phyloP scores from a whole-genome alignment of 2,888 invertebrate species.

The Coelopa pilipes region DNA sequence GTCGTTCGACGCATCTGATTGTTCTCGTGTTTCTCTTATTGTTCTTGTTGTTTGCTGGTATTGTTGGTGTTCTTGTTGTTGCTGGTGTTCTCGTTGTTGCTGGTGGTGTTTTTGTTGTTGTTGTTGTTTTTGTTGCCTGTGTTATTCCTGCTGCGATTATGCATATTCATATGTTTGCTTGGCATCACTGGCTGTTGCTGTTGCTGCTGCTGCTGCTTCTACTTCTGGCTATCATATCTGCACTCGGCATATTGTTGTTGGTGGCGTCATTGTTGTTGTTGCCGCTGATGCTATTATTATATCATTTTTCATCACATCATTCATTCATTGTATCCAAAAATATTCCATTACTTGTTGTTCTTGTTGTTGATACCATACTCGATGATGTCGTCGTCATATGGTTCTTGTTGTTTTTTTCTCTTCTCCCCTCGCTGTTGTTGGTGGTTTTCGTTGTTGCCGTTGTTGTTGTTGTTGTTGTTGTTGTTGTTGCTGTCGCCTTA shows the following conservation, averaged over 20 bases:
- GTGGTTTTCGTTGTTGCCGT: constrained; percentile 34
- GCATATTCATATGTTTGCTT: constrained; percentile 47
- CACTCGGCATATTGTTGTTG: no score
- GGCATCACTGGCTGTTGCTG: constrained; percentile 36
- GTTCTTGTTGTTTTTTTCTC: constrained; percentile 22
- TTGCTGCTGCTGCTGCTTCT: constrained; percentile 47
- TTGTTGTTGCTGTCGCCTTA: neutral
- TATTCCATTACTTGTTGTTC: constrained; percentile 55
- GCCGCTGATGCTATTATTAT: constrained; percentile 51
- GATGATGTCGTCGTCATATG: neutral
- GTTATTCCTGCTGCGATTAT: constrained; percentile 28
- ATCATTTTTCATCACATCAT: constrained; percentile 53
- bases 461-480: constrained; percentile 22
- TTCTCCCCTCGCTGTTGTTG: no score
- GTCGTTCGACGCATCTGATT: neutral
- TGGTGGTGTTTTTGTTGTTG: constrained; percentile 14
- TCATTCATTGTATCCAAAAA: constrained; percentile 44
- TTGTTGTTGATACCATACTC: constrained; percentile 11
- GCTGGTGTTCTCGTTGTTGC: constrained; percentile 9
- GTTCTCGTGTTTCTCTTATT: neutral
- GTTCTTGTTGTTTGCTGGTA: neutral
- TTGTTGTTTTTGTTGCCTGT: constrained; percentile 1
- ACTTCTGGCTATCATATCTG: constrained; percentile 35
- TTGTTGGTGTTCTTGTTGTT: neutral
- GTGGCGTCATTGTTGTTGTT: constrained; percentile 35